phyloP scores from a whole-genome alignment of 2,888 invertebrate species.

The Dasypolia templi region DNA sequence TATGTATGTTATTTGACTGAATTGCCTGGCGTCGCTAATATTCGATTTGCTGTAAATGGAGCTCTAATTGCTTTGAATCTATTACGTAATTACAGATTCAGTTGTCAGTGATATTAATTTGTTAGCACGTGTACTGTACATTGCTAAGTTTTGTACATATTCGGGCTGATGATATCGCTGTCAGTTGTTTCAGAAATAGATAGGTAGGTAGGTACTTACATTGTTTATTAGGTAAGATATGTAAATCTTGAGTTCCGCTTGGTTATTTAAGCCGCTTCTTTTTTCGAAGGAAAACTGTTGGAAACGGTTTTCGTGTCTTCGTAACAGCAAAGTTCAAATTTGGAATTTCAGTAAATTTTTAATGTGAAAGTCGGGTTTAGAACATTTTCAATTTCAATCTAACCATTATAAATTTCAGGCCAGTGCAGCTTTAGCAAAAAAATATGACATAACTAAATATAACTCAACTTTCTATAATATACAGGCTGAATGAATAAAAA shows the following conservation, averaged over 20 bases:
- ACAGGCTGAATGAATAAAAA: constrained; percentile 2
- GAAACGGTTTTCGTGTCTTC: constrained; percentile 12
- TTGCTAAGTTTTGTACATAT: constrained; percentile 2
- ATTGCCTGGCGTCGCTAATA: constrained; percentile 24
- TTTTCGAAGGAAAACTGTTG: constrained; percentile 4
- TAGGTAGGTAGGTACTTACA: constrained; percentile 9
- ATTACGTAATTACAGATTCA: constrained; percentile 37
- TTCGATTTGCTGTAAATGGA: constrained; percentile 30
- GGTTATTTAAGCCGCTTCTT: constrained; percentile 31
- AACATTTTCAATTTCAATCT: background rate
- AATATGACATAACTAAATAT: background rate
- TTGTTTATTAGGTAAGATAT: constrained; percentile 35
- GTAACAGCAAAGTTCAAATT: background rate
- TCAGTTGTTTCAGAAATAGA: constrained; percentile 3
- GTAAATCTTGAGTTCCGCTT: constrained; percentile 36
- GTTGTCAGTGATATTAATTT: constrained; percentile 29
- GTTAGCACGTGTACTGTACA: constrained; percentile 15
- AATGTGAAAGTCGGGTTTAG: background rate
- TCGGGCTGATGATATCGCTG: background rate
- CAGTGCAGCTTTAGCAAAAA: background rate
- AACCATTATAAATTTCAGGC: background rate
- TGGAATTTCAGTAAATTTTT: constrained; percentile 1
- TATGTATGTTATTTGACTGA: constrained; percentile 39
- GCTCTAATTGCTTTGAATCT: constrained; percentile 39
- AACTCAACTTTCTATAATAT: background rate